A percentile compares a stretch with the other conserved stretches of the same genome.
phyloP scores from a whole-genome alignment of 2,797 vertebrate genomes.

The Acanthis flammea region DNA sequence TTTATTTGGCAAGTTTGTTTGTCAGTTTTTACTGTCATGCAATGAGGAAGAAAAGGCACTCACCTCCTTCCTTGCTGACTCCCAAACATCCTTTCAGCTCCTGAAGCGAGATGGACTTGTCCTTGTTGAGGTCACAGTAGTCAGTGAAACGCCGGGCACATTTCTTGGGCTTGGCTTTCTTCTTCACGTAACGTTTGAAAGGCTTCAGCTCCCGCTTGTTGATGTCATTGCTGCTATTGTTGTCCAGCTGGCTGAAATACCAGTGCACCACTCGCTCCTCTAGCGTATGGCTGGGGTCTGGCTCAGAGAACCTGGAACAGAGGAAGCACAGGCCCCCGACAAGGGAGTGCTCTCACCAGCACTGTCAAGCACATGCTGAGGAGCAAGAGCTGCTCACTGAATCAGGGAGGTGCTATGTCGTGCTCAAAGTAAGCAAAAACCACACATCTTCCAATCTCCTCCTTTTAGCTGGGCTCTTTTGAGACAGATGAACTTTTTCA shows the following conservation, averaged over 20 bases:
- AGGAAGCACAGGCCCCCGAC: background rate
- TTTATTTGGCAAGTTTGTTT: background rate
- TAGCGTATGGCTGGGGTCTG: constrained; percentile 94
- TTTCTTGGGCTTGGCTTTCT: constrained; percentile 98
- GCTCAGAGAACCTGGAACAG: constrained; percentile 89
- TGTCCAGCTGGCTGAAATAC: constrained; percentile 97
- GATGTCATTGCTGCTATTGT: constrained; percentile 91
- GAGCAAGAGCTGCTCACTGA: background rate
- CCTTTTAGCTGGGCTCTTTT: background rate
- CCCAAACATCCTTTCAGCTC: constrained; percentile 98
- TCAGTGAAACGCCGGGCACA: constrained; percentile 94
- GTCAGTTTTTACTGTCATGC: background rate
- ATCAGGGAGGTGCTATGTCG: background rate
- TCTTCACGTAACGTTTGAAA: constrained; percentile 96
- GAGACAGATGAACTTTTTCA: background rate
- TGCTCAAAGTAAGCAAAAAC: background rate
- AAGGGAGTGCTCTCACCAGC: background rate
- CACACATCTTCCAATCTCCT: background rate
- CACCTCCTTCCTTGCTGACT: constrained; percentile 91
- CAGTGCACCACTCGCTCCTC: constrained; percentile 97
- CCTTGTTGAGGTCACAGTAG: constrained; percentile 98
- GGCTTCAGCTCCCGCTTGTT: constrained; percentile 97
- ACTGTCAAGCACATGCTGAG: background rate
- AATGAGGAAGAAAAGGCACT: background rate
- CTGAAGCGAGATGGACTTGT: constrained; percentile 91